Base-by-base conservation (phyloP, 1,140 invertebrate species). In the Aethina tumida region DNA sequence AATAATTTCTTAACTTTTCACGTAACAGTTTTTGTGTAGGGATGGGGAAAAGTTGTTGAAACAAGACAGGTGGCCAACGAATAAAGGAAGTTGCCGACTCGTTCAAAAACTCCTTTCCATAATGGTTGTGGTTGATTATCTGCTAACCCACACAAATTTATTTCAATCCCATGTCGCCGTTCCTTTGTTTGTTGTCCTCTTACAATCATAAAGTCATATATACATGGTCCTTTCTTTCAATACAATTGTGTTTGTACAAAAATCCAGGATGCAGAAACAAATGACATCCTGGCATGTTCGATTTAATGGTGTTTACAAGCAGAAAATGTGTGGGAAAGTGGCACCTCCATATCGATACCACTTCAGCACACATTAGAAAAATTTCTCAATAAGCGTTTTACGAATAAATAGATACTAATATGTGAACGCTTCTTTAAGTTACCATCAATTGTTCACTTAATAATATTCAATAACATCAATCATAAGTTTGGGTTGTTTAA, bases 21-120 rank as follows among this genome's bases (percentile, higher is more conserved):
- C 24, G 26, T 39, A 38, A 32, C 13, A 34, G 14, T 10, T 18
- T 28, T 41, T 24, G 12, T 22, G 35, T 48, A 45, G 46, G 46
- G 42, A 48, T 48, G 46, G 46, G 45, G 31, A n/a, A n/a, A n/a
- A n/a, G n/a, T n/a, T n/a, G n/a, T n/a, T 19, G 13, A 31, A 39
- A 34, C 5, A 26, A 10, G n/a, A 26, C 4, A 13, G 24, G n/a
- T 5, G 5, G n/a, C 24, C n/a, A n/a, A n/a, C 14, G n/a, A 10
- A 5, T 26, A 26, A 5, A 13, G 13, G 13, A 5, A 26, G 24
- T 4, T 26, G 24, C n/a, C 24, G 5, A 26, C 24, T 13, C 24
- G n/a, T 26, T 4, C n/a, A 26, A 26, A 26, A n/a, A 26, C 24
- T 13, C 14, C 14, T 10, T 26, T 26, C 24, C 4, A 10, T 3